These are phyloP conservation scores for Platysternon megacephalum DNA, from an alignment of 2,113 vertebrate species.

Conservation along the genomic window DNA sequence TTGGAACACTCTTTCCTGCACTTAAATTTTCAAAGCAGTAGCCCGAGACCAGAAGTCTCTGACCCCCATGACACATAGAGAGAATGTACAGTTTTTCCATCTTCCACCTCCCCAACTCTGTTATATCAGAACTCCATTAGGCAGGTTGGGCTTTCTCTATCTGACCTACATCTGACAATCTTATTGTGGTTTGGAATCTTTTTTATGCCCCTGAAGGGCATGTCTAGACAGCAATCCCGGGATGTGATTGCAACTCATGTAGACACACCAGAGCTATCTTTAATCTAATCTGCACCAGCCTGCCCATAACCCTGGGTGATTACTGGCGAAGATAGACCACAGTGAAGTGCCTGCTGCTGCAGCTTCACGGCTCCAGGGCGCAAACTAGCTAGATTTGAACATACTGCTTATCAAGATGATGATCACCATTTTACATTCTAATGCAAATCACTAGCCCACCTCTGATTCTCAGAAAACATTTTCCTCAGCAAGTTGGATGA, in stretches of 20 bases:
- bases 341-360: not conserved
- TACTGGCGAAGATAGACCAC: not conserved
- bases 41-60: not conserved
- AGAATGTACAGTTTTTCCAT: rapidly evolving
- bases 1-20: not conserved
- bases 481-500: not conserved
- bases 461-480: not conserved
- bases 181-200: not conserved
- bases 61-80: not conserved
- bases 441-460: not conserved
- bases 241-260: not conserved
- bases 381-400: not conserved
- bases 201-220: not conserved
- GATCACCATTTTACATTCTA: not conserved
- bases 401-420: not conserved
- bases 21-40: not conserved
- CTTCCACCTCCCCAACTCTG: rapidly evolving
- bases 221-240: not conserved
- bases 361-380: not conserved
- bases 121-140: not conserved
- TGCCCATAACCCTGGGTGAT: not conserved
- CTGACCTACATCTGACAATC: not conserved
- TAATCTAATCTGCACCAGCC: not conserved
- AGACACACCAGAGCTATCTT: not conserved
- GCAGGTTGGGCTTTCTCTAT: rapidly evolving